Percentiles rank a stretch among this genome's conserved stretches.
phyloP scores from a whole-genome alignment of 1,140 invertebrate species.

The Nilaparvata lugens region DNA sequence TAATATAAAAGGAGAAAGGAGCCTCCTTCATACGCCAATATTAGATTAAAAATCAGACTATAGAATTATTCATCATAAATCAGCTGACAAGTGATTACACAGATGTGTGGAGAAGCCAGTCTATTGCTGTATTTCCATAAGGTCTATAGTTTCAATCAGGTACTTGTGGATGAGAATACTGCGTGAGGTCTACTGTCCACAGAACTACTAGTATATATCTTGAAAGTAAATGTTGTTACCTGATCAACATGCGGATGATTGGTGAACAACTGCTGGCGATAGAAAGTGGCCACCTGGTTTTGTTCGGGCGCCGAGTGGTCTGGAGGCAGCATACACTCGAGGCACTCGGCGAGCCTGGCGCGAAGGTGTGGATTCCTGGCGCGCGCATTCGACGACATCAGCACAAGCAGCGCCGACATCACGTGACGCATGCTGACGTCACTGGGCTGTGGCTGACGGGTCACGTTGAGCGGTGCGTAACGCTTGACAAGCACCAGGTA shows the following conservation, averaged over 20 bases:
- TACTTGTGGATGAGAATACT: too few relatives aligned
- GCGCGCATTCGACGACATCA: conserved; percentile 49
- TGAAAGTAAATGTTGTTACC: too few relatives aligned
- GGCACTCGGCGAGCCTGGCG: conserved; percentile 77
- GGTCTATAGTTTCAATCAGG: too few relatives aligned
- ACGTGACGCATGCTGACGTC: conserved; percentile 54
- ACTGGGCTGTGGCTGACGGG: conserved; percentile 50
- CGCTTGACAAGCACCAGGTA: conserved; percentile 64
- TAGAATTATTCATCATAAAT: too few relatives aligned
- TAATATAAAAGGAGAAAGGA: too few relatives aligned
- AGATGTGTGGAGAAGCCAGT: too few relatives aligned
- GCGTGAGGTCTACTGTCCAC: too few relatives aligned
- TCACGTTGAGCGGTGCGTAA: conserved; percentile 39
- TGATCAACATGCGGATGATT: conserved; percentile 60
- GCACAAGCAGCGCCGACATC: conserved; percentile 56
- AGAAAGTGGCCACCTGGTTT: conserved; percentile 43
- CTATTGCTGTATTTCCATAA: too few relatives aligned
- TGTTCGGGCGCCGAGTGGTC: conserved; percentile 45
- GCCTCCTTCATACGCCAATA: too few relatives aligned
- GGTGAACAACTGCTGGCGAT: conserved; percentile 66
- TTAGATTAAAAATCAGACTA: too few relatives aligned
- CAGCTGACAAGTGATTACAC: too few relatives aligned
- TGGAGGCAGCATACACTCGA: conserved; percentile 72
- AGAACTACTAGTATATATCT: too few relatives aligned
- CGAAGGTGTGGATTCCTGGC: conserved; percentile 90